Evolutionary conservation across 2,113 vertebrate genomes (phyloP).

Genomic region (Psittacara wagleri): DNA sequence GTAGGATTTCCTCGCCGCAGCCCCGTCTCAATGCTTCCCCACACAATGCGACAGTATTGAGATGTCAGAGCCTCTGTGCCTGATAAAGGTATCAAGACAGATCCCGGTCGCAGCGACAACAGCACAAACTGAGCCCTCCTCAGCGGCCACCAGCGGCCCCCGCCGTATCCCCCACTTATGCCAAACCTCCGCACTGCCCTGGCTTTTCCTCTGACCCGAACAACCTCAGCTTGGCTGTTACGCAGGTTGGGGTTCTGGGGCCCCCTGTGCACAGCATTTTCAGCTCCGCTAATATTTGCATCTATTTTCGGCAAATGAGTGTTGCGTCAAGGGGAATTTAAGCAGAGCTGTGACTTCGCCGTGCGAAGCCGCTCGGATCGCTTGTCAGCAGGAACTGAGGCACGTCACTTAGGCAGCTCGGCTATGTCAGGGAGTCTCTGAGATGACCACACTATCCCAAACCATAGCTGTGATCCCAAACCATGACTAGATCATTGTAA

Average conservation of each 20-base stretch:
- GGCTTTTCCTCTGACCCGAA: accelerated
- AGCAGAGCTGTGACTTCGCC: neutral
- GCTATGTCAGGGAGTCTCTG: neutral
- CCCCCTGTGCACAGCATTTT: neutral
- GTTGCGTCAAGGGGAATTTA: constrained; percentile 13
- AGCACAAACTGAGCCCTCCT: neutral
- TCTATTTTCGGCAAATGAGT: neutral
- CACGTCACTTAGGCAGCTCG: neutral
- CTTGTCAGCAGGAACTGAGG: neutral
- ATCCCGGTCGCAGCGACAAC: neutral
- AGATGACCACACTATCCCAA: neutral
- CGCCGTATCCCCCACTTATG: accelerated
- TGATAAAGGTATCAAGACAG: constrained; percentile 60
- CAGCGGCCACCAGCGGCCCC: neutral
- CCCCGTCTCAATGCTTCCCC: neutral
- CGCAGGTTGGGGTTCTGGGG: neutral
- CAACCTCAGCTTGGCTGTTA: too few relatives aligned
- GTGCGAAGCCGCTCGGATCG: neutral
- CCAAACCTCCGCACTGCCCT: neutral
- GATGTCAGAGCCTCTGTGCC: constrained; percentile 45
- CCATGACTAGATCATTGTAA: neutral
- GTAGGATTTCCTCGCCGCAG: constrained; percentile 30
- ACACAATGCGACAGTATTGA: constrained; percentile 53
- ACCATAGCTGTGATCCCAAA: neutral
- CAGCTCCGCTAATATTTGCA: neutral